These are phyloP conservation scores for Xestia ashworthii DNA, from an alignment of 2,888 invertebrate species.

Conservation along the genomic window DNA sequence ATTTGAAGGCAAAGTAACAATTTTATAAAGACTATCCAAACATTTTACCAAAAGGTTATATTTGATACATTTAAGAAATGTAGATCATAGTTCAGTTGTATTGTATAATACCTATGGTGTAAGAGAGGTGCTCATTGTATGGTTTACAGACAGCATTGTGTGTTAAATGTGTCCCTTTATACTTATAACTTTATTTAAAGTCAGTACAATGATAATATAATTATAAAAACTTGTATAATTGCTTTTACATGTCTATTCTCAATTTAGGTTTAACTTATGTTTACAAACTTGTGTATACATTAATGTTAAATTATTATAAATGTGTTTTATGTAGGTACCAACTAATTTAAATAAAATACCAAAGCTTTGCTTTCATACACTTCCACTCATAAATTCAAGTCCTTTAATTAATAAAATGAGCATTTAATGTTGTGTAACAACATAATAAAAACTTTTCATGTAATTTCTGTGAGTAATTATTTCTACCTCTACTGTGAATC, in stretches of 20 bases:
- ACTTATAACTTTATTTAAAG: constrained; percentile 19
- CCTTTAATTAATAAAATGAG: constrained; percentile 58
- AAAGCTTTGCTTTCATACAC: constrained; percentile 70
- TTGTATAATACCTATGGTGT: constrained; percentile 48
- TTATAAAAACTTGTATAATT: constrained; percentile 30
- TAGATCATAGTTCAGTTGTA: constrained; percentile 55
- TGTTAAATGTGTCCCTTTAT: constrained; percentile 51
- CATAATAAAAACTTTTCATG: constrained; percentile 71
- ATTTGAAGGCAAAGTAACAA: constrained; percentile 67
- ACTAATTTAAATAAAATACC: constrained; percentile 60
- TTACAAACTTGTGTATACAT: constrained; percentile 51
- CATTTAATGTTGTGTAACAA: constrained; percentile 76
- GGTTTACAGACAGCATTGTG: constrained; percentile 47
- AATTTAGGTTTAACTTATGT: constrained; percentile 57
- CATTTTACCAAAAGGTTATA: constrained; percentile 77
- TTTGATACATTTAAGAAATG: constrained; percentile 75
- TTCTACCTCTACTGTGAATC: constrained; percentile 1
- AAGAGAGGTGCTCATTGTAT: constrained; percentile 62
- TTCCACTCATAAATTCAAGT: constrained; percentile 60
- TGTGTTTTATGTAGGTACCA: constrained; percentile 32
- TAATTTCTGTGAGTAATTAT: constrained; percentile 45
- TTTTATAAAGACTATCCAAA: constrained; percentile 61
- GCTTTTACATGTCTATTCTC: constrained; percentile 35
- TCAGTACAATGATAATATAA: constrained; percentile 31
- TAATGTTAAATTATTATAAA: constrained; percentile 45